These are phyloP conservation scores for Pterois miles DNA, from an alignment of 2,797 vertebrate genomes.

Conservation along the genomic window DNA sequence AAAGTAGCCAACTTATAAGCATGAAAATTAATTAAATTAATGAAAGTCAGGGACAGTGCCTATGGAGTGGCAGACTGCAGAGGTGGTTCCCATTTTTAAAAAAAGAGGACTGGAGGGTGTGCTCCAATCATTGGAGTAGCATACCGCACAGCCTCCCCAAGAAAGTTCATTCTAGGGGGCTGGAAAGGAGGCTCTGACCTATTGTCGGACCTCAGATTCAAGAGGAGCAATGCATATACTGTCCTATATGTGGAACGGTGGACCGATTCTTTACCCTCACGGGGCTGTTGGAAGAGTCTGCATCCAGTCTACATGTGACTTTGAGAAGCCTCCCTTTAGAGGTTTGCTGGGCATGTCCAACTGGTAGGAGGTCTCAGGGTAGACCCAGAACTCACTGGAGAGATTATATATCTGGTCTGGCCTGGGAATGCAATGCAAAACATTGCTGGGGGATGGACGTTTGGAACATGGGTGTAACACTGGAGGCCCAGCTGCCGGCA, in stretches of 20 bases:
- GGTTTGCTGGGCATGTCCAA: no score
- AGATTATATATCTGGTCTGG: no score
- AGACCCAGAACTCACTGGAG: no score
- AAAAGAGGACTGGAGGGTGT: neutral
- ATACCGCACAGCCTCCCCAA: neutral
- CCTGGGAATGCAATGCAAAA: no score
- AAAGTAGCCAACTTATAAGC: no score
- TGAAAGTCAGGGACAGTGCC: neutral
- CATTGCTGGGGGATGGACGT: no score
- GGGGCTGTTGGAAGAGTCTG: neutral
- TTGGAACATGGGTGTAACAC: no score
- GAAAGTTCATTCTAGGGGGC: neutral
- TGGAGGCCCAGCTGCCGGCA: no score
- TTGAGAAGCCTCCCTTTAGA: neutral
- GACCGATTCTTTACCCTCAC: neutral
- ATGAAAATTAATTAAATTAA: no score
- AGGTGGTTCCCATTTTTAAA: neutral
- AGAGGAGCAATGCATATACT: rapidly evolving
- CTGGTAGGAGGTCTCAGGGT: no score
- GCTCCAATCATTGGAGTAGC: neutral
- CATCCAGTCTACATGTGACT: neutral
- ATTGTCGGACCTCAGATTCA: neutral
- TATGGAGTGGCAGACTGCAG: neutral
- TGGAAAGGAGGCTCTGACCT: neutral
- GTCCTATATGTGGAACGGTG: neutral